Conservation (phyloP, 2,113 vertebrate species). For the Gulo gulo region DNA sequence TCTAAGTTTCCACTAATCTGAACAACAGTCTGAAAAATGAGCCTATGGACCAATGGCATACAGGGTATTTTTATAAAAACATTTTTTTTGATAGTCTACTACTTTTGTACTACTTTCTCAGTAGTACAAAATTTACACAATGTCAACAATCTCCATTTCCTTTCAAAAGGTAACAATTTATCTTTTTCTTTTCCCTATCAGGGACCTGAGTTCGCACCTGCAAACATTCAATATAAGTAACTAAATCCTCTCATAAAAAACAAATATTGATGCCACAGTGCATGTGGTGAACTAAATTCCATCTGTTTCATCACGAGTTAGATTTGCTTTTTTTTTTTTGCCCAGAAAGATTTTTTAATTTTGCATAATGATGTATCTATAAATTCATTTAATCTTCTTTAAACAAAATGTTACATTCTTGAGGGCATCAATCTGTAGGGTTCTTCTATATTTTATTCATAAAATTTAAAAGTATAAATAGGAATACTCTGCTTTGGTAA, state of each 20-base stretch:
- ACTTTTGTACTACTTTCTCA: background rate
- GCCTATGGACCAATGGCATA: background rate
- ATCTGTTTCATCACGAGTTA: background rate
- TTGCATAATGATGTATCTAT: background rate
- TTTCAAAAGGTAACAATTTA: background rate
- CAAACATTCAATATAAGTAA: background rate
- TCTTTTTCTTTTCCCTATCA: background rate
- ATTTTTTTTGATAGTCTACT: background rate
- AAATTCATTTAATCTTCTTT: background rate
- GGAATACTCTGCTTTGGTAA: background rate
- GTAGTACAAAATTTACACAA: background rate
- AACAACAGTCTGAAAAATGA: background rate
- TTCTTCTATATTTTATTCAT: background rate
- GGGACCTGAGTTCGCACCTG: background rate
- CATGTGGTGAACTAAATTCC: background rate
- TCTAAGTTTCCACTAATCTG: background rate
- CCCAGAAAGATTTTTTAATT: background rate
- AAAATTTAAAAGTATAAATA: background rate
- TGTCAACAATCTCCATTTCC: background rate
- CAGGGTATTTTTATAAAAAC: background rate
- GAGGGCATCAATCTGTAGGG: background rate
- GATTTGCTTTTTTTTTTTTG: background rate
- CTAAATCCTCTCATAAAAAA: background rate
- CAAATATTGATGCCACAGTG: background rate
- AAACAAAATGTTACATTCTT: background rate